Evolutionary conservation across 2,797 vertebrate genomes (phyloP).

Genomic region (Chelonia mydas): DNA sequence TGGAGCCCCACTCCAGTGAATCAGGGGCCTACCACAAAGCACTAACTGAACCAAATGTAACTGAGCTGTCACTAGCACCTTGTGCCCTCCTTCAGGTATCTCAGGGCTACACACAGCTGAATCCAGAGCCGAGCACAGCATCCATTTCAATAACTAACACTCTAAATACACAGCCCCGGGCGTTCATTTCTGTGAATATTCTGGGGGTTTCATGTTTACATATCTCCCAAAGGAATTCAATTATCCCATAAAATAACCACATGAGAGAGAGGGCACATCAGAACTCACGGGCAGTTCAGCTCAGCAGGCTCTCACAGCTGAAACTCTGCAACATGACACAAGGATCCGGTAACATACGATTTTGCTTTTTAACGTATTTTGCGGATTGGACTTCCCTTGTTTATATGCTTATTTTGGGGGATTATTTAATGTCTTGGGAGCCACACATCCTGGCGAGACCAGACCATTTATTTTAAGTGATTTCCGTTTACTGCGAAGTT

Average conservation of each 20-base stretch:
- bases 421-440: background rate
- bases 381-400: background rate
- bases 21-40: background rate
- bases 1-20: background rate
- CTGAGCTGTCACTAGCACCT: background rate
- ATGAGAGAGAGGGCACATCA: background rate
- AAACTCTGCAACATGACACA: rapidly evolving
- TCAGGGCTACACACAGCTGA: background rate
- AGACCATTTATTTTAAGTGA: background rate
- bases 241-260: background rate
- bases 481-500: background rate
- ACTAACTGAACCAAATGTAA: background rate
- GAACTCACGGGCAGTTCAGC: rapidly evolving
- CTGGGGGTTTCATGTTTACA: background rate
- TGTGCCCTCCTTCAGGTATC: background rate
- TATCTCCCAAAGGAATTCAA: background rate
- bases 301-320: rapidly evolving
- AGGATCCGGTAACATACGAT: rapidly evolving
- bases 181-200: background rate
- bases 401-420: background rate
- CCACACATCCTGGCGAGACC: background rate
- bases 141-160: background rate
- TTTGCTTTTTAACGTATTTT: background rate
- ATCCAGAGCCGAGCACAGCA: background rate
- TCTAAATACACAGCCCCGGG: background rate